These are phyloP conservation scores for Caenorhabditis tropicalis DNA, from an alignment of 1,140 invertebrate species.

Conservation along the genomic window DNA sequence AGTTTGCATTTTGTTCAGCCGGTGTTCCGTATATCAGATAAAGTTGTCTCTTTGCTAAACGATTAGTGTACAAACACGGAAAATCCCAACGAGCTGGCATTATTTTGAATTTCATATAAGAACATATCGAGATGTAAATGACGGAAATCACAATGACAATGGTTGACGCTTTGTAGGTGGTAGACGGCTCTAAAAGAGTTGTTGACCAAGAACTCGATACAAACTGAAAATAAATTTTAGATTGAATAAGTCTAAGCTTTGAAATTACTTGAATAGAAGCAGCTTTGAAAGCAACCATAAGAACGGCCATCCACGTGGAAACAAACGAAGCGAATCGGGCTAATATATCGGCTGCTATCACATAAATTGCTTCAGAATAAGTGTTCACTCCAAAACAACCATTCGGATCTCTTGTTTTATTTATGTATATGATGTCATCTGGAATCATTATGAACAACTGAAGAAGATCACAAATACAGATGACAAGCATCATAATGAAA, in stretches of 20 bases:
- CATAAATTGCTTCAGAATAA: neutral
- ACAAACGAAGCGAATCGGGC: neutral
- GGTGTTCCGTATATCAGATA: too few relatives aligned
- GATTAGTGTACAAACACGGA: neutral
- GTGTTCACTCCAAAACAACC: neutral
- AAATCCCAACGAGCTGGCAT: neutral
- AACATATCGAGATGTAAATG: neutral
- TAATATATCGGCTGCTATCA: neutral
- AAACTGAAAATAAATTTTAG: neutral
- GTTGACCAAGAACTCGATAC: neutral
- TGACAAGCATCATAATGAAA: neutral
- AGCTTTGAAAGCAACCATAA: neutral
- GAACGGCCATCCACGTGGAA: neutral
- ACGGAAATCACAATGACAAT: neutral
- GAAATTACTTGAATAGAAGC: neutral
- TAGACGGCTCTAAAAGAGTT: neutral
- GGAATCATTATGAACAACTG: neutral
- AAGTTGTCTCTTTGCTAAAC: too few relatives aligned
- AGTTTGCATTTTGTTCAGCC: too few relatives aligned
- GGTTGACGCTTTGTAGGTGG: neutral
- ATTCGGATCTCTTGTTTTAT: neutral
- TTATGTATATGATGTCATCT: neutral
- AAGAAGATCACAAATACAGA: neutral
- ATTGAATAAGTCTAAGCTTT: too few relatives aligned
- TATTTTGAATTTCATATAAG: neutral